Base-by-base conservation (phyloP, 1,140 invertebrate genomes). In the Saxidomus purpurata region DNA sequence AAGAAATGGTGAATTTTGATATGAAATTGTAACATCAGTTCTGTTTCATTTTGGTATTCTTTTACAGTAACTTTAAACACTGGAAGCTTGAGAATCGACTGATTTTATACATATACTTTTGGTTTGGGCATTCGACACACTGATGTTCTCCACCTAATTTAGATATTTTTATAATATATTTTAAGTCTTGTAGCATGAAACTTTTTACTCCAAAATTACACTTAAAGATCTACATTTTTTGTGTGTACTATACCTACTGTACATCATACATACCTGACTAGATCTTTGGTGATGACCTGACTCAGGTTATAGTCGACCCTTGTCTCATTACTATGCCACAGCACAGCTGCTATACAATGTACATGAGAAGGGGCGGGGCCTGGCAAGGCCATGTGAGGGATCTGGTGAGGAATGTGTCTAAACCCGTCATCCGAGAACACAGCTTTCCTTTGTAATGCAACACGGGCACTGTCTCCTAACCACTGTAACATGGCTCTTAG, bases 271-370 rank as follows among this genome's bases (percentile, higher is more conserved):
- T 90, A 95, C 95, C 94, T 94, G 81, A 96, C 91, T 3, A 96
- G 89, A 69, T 95, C 92, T 69, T 90, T 92, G 28, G 93, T 93
- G 38, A 96, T 90, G 0, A 95, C 86, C 8, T 91, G 67, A n/a
- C 69, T 82, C 15, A 95, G 85, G 63, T 93, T 88, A 34, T 97
- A 97, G 34, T 96, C 95, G 92, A 96, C 92, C 96, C 93, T 95
- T 71, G 96, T 96, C 86, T 97, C 96, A 93, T 97, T 97, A 34
- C 97, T 96, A 82, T 97, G 97, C 98, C 98, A 98, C 87, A 99
- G 95, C 25, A 98, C 97, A 47, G 98, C 97, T 25, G 97, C 97
- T 76, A 98, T 97, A 89, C 97, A 97, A 84, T 97, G 97, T 61
- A 98, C 96, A 90, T 97, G 96, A 49, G 96, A 95, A 38, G 94